phyloP scores from a whole-genome alignment of 2,888 invertebrate genomes.

The Sarcophaga caerulescens region DNA sequence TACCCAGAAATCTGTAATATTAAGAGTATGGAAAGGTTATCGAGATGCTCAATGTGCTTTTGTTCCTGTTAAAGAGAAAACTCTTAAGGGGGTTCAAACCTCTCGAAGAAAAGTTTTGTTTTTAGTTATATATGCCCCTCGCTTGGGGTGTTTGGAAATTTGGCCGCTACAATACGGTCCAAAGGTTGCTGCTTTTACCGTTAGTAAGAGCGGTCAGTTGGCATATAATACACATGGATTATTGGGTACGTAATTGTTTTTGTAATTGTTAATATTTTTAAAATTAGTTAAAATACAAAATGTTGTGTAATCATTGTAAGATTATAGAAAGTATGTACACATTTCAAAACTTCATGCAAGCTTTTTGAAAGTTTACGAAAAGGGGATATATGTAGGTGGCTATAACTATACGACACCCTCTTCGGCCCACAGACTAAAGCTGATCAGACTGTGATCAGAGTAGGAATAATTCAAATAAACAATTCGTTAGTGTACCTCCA shows the following conservation, averaged over 20 bases:
- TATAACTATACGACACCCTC: too few relatives aligned
- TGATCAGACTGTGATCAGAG: too few relatives aligned
- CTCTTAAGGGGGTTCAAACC: slow-evolving; percentile 74
- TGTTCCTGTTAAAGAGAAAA: slow-evolving; percentile 89
- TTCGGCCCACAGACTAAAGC: too few relatives aligned
- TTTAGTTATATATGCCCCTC: slow-evolving; percentile 95
- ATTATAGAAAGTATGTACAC: too few relatives aligned
- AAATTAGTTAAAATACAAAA: not conserved
- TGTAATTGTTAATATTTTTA: too few relatives aligned
- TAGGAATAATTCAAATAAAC: too few relatives aligned
- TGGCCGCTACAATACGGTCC: slow-evolving; percentile 95
- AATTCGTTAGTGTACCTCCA: too few relatives aligned
- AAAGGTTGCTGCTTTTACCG: slow-evolving; percentile 94
- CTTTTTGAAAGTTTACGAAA: too few relatives aligned
- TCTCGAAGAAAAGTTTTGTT: slow-evolving; percentile 85
- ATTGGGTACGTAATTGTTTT: slow-evolving; percentile 81
- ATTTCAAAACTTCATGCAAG: too few relatives aligned
- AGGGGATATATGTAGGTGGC: too few relatives aligned
- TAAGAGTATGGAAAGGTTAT: slow-evolving; percentile 97
- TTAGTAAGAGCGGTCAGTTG: slow-evolving; percentile 91
- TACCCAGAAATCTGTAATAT: slow-evolving; percentile 88
- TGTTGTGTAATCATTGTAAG: too few relatives aligned
- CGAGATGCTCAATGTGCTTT: slow-evolving; percentile 97
- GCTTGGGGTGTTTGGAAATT: slow-evolving; percentile 95
- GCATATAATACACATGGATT: slow-evolving; percentile 91